Conservation (phyloP, 2,888 invertebrate species). For the Eilema sororculum region DNA sequence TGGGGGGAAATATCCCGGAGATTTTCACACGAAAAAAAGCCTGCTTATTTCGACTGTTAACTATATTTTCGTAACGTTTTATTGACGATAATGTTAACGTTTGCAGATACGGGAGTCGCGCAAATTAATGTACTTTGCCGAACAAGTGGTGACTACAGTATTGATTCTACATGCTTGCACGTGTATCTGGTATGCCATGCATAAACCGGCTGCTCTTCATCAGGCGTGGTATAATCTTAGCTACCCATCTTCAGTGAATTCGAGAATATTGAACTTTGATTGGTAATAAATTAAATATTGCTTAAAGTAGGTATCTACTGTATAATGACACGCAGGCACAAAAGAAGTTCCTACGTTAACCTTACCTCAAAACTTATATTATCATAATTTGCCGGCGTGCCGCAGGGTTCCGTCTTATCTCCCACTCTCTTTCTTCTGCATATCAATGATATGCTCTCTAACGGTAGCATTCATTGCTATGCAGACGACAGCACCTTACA, state of each 20-base stretch:
- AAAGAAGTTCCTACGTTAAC: not conserved
- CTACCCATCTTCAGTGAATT: conserved; percentile 64
- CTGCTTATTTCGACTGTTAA: not conserved
- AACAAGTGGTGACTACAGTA: conserved; percentile 60
- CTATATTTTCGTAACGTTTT: not conserved
- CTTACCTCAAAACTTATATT: not conserved
- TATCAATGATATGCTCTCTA: too few relatives aligned
- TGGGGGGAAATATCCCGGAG: too few relatives aligned
- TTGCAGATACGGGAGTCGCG: conserved; percentile 72
- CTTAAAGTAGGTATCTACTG: not conserved
- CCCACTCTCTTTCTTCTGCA: too few relatives aligned
- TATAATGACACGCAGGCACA: not conserved
- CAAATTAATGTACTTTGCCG: conserved; percentile 62
- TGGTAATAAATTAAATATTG: conserved; percentile 50
- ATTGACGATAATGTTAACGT: not conserved
- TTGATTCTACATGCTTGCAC: conserved; percentile 68
- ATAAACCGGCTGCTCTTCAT: conserved; percentile 28
- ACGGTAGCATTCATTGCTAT: too few relatives aligned
- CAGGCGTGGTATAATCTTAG: conserved; percentile 58
- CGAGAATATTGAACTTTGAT: conserved; percentile 64
- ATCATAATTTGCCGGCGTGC: not conserved
- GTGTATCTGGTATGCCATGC: conserved; percentile 70
- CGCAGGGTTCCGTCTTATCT: too few relatives aligned
- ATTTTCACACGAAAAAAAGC: too few relatives aligned
- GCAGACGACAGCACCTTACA: too few relatives aligned